Evolutionary conservation across 2,797 vertebrate species (phyloP), one percentile per base, ranked within the genome.

Genomic region (Karalla daura): DNA sequence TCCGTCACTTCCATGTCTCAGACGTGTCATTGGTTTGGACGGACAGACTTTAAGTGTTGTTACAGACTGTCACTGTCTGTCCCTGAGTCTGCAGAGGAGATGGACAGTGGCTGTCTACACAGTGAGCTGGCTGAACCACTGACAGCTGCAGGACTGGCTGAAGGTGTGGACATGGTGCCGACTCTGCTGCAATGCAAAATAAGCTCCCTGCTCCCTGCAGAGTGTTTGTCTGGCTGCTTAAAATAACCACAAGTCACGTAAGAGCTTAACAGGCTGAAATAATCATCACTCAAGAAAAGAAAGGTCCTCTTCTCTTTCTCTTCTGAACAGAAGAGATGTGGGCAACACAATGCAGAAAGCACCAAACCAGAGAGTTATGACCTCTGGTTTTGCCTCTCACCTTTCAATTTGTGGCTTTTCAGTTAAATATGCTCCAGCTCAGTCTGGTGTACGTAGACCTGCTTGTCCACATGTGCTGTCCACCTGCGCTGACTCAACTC

Each of bases 181-280:
- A n/a, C 2, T 21, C 28, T 40, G 40, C 12, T 28, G 33, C 17
- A 30, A 8, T 46, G 20, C 24, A 27, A 14, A 54, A 2, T 12
- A 33, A 28, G 5, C 40, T 23, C 35, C 37, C 20, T 14, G 5
- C 40, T 23, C 35, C 37, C 20, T 14, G 7, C n/a, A 40, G 47
- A 37, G 32, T 18, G 23, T 47, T 64, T 35, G 55, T 61, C 44
- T 66, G 30, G 17, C 45, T 55, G 40, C 68, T 68, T 52, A 55
- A 76, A 72, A 56, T 75, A 73, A 52, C 36, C 51, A 50, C 53
- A 54, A 71, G 61, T 78, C 50, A 41, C 53, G 45, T 70, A 56
- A 73, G 70, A 39, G 50, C 54, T 63, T 74, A 78, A 78, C 37
- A 61, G 37, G 60, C 73, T 63, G 49, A 52, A 64, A 74, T 72